Conservation (phyloP, 2,797 vertebrate species). For the Silurus aristotelis region DNA sequence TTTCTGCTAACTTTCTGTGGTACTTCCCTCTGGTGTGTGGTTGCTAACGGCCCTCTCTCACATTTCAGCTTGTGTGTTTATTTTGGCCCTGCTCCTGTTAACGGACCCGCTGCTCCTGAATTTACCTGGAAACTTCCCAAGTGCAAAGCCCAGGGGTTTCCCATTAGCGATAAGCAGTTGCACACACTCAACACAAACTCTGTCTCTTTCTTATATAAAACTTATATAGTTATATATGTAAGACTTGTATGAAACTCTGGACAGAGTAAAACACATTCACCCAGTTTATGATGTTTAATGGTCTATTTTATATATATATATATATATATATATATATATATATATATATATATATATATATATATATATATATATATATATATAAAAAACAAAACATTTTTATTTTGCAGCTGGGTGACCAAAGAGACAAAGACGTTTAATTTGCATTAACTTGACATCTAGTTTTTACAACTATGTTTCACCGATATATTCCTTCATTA, state of each 20-base stretch:
- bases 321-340: no score
- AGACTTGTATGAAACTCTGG: neutral
- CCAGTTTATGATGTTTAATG: neutral
- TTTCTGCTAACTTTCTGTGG: conserved; percentile 23
- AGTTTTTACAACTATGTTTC: neutral
- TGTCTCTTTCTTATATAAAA: conserved; percentile 19
- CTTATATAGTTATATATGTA: neutral
- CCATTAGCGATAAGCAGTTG: conserved; percentile 27
- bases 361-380: no score
- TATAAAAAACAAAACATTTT: neutral
- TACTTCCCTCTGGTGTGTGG: conserved; percentile 29
- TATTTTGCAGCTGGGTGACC: neutral
- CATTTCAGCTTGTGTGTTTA: conserved; percentile 33
- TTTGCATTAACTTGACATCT: neutral
- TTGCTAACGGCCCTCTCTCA: conserved; percentile 49
- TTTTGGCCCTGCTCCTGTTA: conserved; percentile 32
- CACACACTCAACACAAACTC: neutral
- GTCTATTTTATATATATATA: neutral
- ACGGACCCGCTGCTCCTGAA: conserved; percentile 29
- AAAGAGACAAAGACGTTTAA: neutral
- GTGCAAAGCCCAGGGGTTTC: conserved; percentile 20
- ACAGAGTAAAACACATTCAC: conserved; percentile 22
- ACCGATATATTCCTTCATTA: neutral
- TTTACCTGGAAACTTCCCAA: conserved; percentile 43
- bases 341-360: no score